phyloP scores from a whole-genome alignment of 2,113 vertebrate species.

The Notothenia coriiceps region DNA sequence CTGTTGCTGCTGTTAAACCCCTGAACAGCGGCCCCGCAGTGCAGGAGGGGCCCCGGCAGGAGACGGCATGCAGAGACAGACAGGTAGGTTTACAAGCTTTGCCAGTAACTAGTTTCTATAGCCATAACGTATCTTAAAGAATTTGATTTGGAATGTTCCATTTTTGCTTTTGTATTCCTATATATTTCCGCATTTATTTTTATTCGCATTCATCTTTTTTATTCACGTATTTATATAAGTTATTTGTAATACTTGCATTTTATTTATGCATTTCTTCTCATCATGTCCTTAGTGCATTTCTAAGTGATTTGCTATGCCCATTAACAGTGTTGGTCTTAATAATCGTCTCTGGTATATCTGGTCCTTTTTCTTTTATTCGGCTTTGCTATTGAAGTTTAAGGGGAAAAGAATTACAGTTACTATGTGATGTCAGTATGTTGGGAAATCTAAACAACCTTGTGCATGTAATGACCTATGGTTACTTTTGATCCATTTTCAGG shows the following conservation, averaged over 20 bases:
- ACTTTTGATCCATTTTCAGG: conserved; percentile 32
- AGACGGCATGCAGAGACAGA: conserved; percentile 26
- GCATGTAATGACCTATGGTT: background rate
- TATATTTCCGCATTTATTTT: background rate
- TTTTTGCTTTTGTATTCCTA: background rate
- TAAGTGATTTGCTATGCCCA: background rate
- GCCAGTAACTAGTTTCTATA: background rate
- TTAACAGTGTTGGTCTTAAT: background rate
- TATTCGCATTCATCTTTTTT: background rate
- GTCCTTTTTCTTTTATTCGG: background rate
- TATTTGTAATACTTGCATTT: background rate
- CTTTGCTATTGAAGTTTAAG: too few relatives aligned
- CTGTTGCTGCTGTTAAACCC: conserved; percentile 91
- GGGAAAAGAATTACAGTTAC: too few relatives aligned
- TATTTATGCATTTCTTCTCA: background rate
- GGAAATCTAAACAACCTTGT: background rate
- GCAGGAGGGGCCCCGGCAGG: conserved; percentile 31
- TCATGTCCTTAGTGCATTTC: background rate
- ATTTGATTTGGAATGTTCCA: background rate
- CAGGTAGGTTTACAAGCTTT: conserved; percentile 40
- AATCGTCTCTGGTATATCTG: background rate
- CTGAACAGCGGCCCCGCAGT: conserved; percentile 73
- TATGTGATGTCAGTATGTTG: background rate
- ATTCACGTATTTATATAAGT: background rate
- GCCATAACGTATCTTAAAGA: background rate